Base-by-base conservation (phyloP, 1,140 invertebrate genomes). In the Carcinoscorpius rotundicauda region DNA sequence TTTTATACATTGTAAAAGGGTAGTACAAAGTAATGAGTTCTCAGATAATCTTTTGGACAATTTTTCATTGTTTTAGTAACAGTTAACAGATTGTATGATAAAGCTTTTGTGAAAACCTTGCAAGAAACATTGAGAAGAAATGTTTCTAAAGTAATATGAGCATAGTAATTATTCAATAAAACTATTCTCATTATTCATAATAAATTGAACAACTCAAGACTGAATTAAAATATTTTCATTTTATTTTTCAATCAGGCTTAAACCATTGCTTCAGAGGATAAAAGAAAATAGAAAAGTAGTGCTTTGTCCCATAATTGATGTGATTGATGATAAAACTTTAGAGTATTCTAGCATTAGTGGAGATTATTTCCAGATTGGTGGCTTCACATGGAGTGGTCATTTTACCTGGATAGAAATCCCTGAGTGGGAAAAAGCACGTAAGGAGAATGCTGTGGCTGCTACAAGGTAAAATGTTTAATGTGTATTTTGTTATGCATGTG, bases 251-350 rank as follows among this genome's bases (percentile, higher is more conserved):
- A 29, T 29, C 29, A 82, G 85, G 86, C 80, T 94, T 64, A 87
- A 95, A 75, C 94, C 94, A 4, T 76, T 97, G 58, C 77, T 97
- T 58, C 81, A 87, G 68, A 79, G 91, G 66, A 89, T 96, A 67
- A 84, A 86, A 73, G 84, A 93, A 69, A 87, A 93, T 56, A 77
- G 82, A 3, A 84, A 81, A 11, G 83, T 86, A 9, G 90, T 95
- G 9, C 75, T 96, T 52, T 91, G 93, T 71, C 94, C 94, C 3
- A 89, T 94, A 61, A 95, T 97, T 69, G 93, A 97, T 78, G 87
- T 91, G 6, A 89, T 97, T 68, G 86, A 90, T 75, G 90, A 91
- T 71, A 84, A 86, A 72, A 92, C 85, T 51, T 84, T 97, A 72
- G 85, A 86, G 71, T 95, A 89, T 75, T 86, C 81, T 72, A 82